Evolutionary conservation across 53 echinoderm and acorn worm species (phyloP), one percentile per base, ranked within the genome.

Genomic region (Echinarachnius parma): DNA sequence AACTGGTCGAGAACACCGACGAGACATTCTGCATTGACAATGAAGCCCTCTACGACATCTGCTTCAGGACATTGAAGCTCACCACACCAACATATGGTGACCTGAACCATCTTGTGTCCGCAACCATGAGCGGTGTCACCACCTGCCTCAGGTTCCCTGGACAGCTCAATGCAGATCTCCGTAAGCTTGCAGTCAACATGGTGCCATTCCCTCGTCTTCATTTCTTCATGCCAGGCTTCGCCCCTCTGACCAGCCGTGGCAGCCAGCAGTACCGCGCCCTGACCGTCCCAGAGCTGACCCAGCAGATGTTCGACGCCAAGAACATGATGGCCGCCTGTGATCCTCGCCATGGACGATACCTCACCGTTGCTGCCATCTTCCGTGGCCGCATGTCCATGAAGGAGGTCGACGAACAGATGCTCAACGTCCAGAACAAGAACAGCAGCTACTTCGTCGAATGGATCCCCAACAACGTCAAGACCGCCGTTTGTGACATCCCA

Each of bases 41-140:
- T 37, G 81, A 81, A 60, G 78, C 78, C 39, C 63, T 78, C 27
- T 78, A 83, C 66, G 90, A 86, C 59, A 86, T 86, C 61, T 86
- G 86, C 71, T 86, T 86, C 76, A 82, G 90, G 44, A 90, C 90
- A 44, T 53, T 90, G 60, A 89, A 89, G 72, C 70, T 89, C 26
- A 89, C 89, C 61, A 89, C 84, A 19, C 92, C 92, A 39, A 92
- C 92, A 53, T 92, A 92, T 44, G 91, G 91, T 77, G 91, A 91
- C 78, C 61, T 91, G 45, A 90, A 90, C 57, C 91, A 90, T 69
- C 82, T 90, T 20, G 91, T 90, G 8, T 90, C 86, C 54, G 86
- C 83, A 16, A 86, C 91, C 66, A 91, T 91, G 91, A 91, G 91
- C 39, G 91, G 91, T 58, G 77, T 91, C 9, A 91, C 91, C 50